These are phyloP conservation scores for Palaemon carinicauda DNA, from an alignment of 1,140 invertebrate species.

Conservation along the genomic window DNA sequence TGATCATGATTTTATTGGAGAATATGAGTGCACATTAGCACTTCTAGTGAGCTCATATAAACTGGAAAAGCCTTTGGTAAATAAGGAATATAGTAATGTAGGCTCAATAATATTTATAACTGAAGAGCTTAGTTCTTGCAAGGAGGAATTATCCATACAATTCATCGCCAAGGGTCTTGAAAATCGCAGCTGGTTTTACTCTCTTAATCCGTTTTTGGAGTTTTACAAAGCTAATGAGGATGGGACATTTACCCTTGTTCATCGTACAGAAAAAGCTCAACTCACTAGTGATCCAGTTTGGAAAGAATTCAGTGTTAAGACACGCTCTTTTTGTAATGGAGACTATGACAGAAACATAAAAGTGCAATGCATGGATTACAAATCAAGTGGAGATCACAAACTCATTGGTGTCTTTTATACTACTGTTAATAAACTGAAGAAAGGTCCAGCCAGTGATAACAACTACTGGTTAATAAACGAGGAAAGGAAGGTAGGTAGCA, in stretches of 20 bases:
- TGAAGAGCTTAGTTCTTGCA: slow-evolving; percentile 69
- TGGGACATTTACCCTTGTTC: slow-evolving; percentile 65
- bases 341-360: slow-evolving; percentile 69
- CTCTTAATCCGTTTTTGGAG: slow-evolving; percentile 71
- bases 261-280: slow-evolving; percentile 69
- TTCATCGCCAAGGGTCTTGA: slow-evolving; percentile 65
- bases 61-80: slow-evolving; percentile 62
- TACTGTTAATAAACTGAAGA: slow-evolving; percentile 63
- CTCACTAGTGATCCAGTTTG: slow-evolving; percentile 70
- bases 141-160: slow-evolving; percentile 69
- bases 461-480: slow-evolving; percentile 58
- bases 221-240: slow-evolving; percentile 68
- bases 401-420: slow-evolving; percentile 66
- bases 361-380: slow-evolving; percentile 65
- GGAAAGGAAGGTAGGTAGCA: slow-evolving; percentile 59
- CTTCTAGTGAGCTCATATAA: slow-evolving; percentile 66
- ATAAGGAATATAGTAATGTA: slow-evolving; percentile 60
- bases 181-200: slow-evolving; percentile 69
- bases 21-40: slow-evolving; percentile 68
- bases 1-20: slow-evolving; percentile 72
- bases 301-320: slow-evolving; percentile 70
- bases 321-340: slow-evolving; percentile 71
- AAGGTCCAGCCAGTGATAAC: slow-evolving; percentile 61
- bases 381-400: slow-evolving; percentile 65
- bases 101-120: slow-evolving; percentile 68